Evolutionary conservation across 1,140 invertebrate species (phyloP), one percentile per base, ranked within the genome.

Genomic region (Heliconius nattereri): DNA sequence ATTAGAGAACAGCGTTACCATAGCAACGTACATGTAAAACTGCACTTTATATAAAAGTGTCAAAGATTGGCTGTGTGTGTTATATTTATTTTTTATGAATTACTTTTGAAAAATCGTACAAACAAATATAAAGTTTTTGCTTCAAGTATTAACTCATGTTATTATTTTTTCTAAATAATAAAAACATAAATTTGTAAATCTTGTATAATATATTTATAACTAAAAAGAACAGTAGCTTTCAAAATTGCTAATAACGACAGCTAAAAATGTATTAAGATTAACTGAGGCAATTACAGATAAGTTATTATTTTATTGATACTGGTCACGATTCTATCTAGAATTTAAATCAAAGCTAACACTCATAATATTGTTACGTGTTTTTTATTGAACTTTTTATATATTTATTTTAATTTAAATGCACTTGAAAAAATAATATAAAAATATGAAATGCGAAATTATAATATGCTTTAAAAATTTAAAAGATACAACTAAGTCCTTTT

Each of bases 291-390:
- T 66, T 66, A 66, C 1, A 66, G 60, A 66, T 66, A 26, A 66
- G 60, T 13, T 66, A 66, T n/a, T n/a, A 66, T 16, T 66, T 29
- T 26, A 66, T 66, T 26, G 60, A 66, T 66, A 66, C 60, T 66
- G 19, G 60, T 66, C 60, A 66, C 60, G 23, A 66, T 66, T 66
- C 60, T 66, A 66, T 66, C 26, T n/a, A 29, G 60, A 26, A 29
- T 66, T 16, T 26, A 29, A 66, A 26, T 66, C 60, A 66, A 29
- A 11, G 23, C 60, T 26, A 66, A 16, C n/a, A 60, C 26, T 66
- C 60, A 66, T 19, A 66, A 66, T 1, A 66, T 66, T 66, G 11
- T 66, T 66, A 29, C 60, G 23, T 66, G 11, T 74, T 66, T 0
- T 66, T 29, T 66, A 13, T 9, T 57, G 2, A 66, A 66, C 11